These are phyloP conservation scores for Trachymyrmex septentrionalis DNA, from an alignment of 1,140 invertebrate genomes.

Conservation along the genomic window DNA sequence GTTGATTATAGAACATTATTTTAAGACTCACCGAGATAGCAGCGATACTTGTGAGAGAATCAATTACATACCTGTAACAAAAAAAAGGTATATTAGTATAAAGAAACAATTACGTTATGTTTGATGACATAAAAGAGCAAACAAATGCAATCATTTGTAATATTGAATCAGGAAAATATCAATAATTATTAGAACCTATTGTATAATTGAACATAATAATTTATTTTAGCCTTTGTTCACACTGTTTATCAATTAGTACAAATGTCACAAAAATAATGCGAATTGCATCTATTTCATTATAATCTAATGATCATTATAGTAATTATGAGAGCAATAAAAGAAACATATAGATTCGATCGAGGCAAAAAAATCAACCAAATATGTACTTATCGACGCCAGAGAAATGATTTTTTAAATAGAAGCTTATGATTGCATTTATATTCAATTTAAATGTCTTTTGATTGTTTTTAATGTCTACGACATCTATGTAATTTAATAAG, in stretches of 20 bases:
- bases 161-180: background rate
- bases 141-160: background rate
- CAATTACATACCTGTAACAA: slow-evolving; percentile 76
- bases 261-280: slow-evolving; percentile 50
- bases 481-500: background rate
- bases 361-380: background rate
- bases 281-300: slow-evolving; percentile 9
- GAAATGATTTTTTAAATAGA: background rate
- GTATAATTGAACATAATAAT: background rate
- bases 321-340: background rate
- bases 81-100: slow-evolving; percentile 18
- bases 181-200: background rate
- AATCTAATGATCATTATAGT: background rate
- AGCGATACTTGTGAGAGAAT: background rate
- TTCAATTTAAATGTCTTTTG: background rate
- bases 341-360: background rate
- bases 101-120: background rate
- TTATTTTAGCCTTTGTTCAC: background rate
- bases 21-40: slow-evolving; percentile 66
- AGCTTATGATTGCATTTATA: background rate
- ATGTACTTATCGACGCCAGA: background rate
- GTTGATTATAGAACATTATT: slow-evolving; percentile 41
- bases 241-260: slow-evolving; percentile 9
- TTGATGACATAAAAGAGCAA: background rate
- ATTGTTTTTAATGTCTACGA: background rate